Evolutionary conservation across 2,113 vertebrate species (phyloP).

Genomic region (Callithrix jacchus): DNA sequence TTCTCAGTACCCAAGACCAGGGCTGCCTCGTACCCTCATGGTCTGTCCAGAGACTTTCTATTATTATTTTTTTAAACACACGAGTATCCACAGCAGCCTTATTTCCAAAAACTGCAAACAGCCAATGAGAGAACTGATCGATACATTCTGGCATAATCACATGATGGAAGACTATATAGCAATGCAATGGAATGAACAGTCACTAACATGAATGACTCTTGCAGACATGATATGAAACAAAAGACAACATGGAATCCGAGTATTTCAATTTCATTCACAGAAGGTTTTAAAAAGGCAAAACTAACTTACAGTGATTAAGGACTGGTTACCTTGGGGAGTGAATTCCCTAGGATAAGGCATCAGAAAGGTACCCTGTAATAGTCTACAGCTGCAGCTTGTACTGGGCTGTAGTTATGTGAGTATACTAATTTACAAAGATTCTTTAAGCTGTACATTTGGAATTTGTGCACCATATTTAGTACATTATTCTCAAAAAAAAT

Average conservation of each 20-base stretch:
- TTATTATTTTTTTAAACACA: neutral
- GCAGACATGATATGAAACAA: rapidly evolving
- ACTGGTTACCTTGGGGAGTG: no score
- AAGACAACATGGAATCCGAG: neutral
- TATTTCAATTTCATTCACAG: neutral
- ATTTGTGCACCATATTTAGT: neutral
- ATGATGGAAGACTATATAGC: rapidly evolving
- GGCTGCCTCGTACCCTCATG: neutral
- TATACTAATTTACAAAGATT: neutral
- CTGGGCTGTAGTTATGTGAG: neutral
- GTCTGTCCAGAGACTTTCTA: neutral
- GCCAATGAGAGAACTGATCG: neutral
- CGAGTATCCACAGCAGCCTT: neutral
- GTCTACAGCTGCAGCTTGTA: neutral
- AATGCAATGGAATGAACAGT: neutral
- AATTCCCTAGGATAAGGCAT: neutral
- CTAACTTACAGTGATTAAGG: rapidly evolving
- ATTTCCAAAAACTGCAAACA: neutral
- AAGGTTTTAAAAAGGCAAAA: neutral
- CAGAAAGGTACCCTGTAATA: neutral
- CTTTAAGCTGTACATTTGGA: neutral
- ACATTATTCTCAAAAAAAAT: neutral
- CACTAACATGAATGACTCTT: rapidly evolving
- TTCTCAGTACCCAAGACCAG: neutral
- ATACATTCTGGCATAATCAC: neutral